These are phyloP conservation scores for Chrysolina americana DNA, from an alignment of 2,888 invertebrate species.

Conservation along the genomic window DNA sequence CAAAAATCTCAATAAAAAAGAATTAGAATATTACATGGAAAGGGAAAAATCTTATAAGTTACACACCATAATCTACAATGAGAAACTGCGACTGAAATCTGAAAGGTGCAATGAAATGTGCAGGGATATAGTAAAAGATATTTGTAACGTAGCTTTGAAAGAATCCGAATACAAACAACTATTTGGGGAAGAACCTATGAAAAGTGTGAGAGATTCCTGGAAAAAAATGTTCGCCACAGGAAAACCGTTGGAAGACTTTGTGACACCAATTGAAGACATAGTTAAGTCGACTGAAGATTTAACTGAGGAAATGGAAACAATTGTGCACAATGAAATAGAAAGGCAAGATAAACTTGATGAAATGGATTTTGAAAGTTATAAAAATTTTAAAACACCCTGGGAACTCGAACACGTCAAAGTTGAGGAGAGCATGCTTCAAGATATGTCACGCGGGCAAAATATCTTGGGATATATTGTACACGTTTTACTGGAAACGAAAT, in stretches of 20 bases:
- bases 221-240: conserved; percentile 72
- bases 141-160: conserved; percentile 73
- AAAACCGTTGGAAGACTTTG: conserved; percentile 72
- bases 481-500: conserved; percentile 62
- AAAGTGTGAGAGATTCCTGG: conserved; percentile 72
- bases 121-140: conserved; percentile 71
- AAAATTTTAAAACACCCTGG: conserved; percentile 73
- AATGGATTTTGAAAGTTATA: conserved; percentile 74
- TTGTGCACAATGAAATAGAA: conserved; percentile 70
- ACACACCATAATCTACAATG: conserved; percentile 70
- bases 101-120: conserved; percentile 72
- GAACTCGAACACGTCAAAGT: conserved; percentile 68
- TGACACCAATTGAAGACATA: conserved; percentile 68
- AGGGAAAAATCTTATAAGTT: conserved; percentile 71
- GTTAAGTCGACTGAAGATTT: conserved; percentile 62
- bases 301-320: conserved; percentile 71
- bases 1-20: conserved; percentile 54
- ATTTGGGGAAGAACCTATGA: conserved; percentile 68
- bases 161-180: conserved; percentile 71
- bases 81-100: conserved; percentile 71
- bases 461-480: conserved; percentile 65
- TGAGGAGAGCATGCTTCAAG: conserved; percentile 47
- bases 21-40: conserved; percentile 67
- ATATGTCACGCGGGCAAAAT: conserved; percentile 59
- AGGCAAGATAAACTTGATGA: conserved; percentile 73